phyloP scores from a whole-genome alignment of 2,113 vertebrate species.

The Epinephelus lanceolatus region DNA sequence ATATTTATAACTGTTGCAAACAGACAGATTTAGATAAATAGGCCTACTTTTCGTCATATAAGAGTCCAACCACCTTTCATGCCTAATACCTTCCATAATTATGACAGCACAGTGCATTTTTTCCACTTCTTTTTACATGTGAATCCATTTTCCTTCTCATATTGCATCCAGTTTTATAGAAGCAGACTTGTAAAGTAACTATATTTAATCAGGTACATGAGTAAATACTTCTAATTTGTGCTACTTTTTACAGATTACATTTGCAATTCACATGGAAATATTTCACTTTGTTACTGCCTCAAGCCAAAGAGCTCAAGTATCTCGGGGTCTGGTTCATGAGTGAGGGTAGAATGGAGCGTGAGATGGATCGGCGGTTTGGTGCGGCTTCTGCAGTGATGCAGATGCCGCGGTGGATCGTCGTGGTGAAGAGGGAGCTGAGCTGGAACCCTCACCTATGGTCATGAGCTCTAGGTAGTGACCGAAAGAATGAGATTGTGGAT shows the following conservation, averaged over 20 bases:
- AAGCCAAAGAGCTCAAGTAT: too few species aligned
- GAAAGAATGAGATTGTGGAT: too few species aligned
- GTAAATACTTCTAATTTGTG: not conserved
- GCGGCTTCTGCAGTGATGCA: too few species aligned
- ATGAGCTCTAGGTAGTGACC: too few species aligned
- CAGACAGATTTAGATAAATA: slow-evolving; percentile 46
- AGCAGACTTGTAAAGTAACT: too few species aligned
- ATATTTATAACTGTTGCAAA: slow-evolving; percentile 33
- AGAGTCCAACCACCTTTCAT: slow-evolving; percentile 32
- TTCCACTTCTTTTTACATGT: slow-evolving; percentile 6
- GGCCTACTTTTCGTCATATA: slow-evolving; percentile 35
- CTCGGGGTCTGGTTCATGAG: too few species aligned
- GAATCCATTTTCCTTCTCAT: not conserved
- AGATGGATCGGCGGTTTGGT: too few species aligned
- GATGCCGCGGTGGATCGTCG: too few species aligned
- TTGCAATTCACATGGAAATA: not conserved
- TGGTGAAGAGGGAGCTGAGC: too few species aligned
- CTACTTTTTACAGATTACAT: not conserved
- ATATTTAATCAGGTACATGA: not conserved
- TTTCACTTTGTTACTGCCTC: not conserved
- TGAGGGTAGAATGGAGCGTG: too few species aligned
- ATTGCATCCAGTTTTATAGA: not conserved
- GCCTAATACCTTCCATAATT: slow-evolving; percentile 34
- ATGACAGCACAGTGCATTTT: slow-evolving; percentile 4
- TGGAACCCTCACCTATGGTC: too few species aligned